Evolutionary conservation across 2,888 invertebrate species (phyloP).

Genomic region (Ormia ochracea): DNA sequence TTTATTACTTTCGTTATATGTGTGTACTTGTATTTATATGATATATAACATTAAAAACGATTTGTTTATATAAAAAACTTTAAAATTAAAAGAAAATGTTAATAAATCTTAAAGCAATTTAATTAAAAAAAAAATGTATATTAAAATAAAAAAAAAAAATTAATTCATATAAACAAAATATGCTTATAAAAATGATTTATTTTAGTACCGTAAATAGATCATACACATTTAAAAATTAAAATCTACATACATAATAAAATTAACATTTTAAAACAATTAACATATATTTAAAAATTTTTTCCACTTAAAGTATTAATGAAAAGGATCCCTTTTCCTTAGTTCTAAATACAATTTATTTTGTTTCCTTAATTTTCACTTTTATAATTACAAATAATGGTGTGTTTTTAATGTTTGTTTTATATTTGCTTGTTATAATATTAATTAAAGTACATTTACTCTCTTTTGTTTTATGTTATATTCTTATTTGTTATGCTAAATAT

Average conservation of each 20-base stretch:
- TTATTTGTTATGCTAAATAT: constrained; percentile 44
- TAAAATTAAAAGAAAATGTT: constrained; percentile 38
- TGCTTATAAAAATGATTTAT: constrained; percentile 23
- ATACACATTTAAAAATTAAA: constrained; percentile 31
- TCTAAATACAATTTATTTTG: constrained; percentile 36
- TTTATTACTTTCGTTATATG: constrained; percentile 4
- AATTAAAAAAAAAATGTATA: constrained; percentile 21
- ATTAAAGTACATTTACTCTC: constrained; percentile 52
- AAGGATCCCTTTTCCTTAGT: constrained; percentile 45
- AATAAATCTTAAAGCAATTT: constrained; percentile 49
- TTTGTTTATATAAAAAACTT: constrained; percentile 49
- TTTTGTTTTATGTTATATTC: neutral
- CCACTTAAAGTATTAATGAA: constrained; percentile 45
- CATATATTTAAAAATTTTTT: neutral
- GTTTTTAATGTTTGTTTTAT: neutral
- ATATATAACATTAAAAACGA: constrained; percentile 56
- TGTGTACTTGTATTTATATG: constrained; percentile 47
- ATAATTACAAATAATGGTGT: constrained; percentile 46
- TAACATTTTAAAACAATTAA: constrained; percentile 30
- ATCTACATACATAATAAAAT: constrained; percentile 38
- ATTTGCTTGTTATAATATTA: constrained; percentile 31
- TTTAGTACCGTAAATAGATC: constrained; percentile 42
- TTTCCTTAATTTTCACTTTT: constrained; percentile 15
- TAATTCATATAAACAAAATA: constrained; percentile 40
- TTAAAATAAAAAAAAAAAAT: constrained; percentile 30